Conservation (phyloP, 2,888 invertebrate species). For the Scaptomyza caliginosa region DNA sequence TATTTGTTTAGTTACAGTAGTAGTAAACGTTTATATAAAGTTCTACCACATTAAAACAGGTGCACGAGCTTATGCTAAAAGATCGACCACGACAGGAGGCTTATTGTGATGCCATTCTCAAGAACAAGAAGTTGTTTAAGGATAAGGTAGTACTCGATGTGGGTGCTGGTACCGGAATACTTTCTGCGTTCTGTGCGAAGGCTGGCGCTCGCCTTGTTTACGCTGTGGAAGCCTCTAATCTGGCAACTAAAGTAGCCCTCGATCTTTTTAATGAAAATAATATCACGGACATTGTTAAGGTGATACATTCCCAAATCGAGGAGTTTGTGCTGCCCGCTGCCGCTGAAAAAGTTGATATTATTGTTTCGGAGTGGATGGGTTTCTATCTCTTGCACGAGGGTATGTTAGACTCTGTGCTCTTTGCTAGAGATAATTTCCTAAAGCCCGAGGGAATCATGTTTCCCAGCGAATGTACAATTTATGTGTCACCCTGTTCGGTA, state of each 20-base stretch:
- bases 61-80: conserved; percentile 92
- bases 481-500: conserved; percentile 84
- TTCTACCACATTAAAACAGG: conserved; percentile 84
- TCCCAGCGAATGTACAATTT: conserved; percentile 88
- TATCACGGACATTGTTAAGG: conserved; percentile 87
- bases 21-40: background rate
- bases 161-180: conserved; percentile 94
- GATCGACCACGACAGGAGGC: conserved; percentile 91
- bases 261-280: conserved; percentile 90
- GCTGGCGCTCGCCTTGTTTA: conserved; percentile 95
- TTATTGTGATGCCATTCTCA: conserved; percentile 91
- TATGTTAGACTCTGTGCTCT: conserved; percentile 95
- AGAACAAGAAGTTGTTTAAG: conserved; percentile 87
- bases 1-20: background rate
- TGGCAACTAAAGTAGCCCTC: conserved; percentile 87
- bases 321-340: conserved; percentile 87
- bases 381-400: conserved; percentile 97
- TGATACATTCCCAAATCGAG: conserved; percentile 83
- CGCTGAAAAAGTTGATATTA: conserved; percentile 91
- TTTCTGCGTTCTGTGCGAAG: conserved; percentile 94
- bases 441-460: conserved; percentile 90
- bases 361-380: conserved; percentile 99
- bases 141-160: conserved; percentile 93
- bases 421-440: conserved; percentile 92
- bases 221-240: conserved; percentile 92